Evolutionary conservation across 1,140 invertebrate genomes (phyloP), one percentile per base, ranked within the genome.

Genomic region (Caenorhabditis briggsae): DNA sequence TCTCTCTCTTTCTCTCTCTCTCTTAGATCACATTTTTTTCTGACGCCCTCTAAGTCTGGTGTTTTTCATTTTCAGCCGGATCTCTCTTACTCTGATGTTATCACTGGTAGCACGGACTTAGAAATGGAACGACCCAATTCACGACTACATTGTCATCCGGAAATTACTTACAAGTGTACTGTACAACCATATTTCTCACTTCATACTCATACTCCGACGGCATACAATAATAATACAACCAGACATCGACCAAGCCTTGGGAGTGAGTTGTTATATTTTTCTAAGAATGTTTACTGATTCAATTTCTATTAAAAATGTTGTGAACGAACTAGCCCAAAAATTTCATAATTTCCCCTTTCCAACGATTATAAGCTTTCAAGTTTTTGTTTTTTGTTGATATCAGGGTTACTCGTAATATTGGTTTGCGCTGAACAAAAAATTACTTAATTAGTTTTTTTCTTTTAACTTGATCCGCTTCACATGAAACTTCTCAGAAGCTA

Each of bases 1-100:
- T 43, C 12, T 41, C 41, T 41, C 64, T 65, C 20, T 41, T 23
- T 3, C 5, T 46, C 14, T 43, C n/a, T 65, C 8, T 46, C 18
- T 43, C 20, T 9, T 14, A 20, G 25, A 64, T 33, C 59, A 64
- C 59, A 23, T 46, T 43, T 70, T 70, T 14, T 46, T 70, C 64
- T 65, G 33, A 70, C 64, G 33, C 33, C 64, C 64, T 23, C 70
- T 78, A 48, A 78, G n/a, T 48, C 70, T 50, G 2, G 16, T 78
- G 16, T 46, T 70, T 58, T 58, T n/a, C n/a, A n/a, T 58, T 70
- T 78, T 78, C 70, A 78, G 70, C 46, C 70, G 70, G 43, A 50
- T 50, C 70, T 78, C 43, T 78, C 70, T 5, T 78, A 23, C 70
- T 78, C 70, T 78, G 70, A 78, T 78, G 70, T 50, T 78, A 78